Evolutionary conservation across 2,797 vertebrate species (phyloP), one percentile per base, ranked within the genome.

Genomic region (Rhinella marina): DNA sequence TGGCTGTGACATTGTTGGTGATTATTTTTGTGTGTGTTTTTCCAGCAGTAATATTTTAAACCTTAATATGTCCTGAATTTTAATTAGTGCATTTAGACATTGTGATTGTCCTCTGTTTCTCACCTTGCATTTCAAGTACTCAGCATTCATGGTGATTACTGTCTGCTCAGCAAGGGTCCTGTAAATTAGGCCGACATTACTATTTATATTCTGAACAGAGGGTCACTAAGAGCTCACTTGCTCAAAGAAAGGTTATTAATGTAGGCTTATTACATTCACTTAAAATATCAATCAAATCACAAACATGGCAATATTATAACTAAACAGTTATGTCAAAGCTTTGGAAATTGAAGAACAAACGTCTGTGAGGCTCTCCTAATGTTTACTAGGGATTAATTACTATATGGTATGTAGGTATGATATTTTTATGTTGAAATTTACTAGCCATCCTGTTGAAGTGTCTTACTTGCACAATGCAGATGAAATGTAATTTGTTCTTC

Each of bases 201-300:
- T 86, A 86, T 86, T 70, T 70, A 72, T 70, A 86, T 25, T 52
- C 57, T 23, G 48, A 80, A 3, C 21, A 23, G 61, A 61, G 85
- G 61, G 64, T 70, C 77, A 81, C 19, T 54, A 64, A 81, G 52
- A 14, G 11, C 52, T 81, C 54, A 59, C 48, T 61, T 59, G 12
- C 70, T 66, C 11, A 41, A n/a, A 81, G 59, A 80, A 86, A 41
- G 29, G 62, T 86, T 86, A 79, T 79, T 50, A 68, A 86, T 79
- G 57, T 16, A 81, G 19, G 76, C 76, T 72, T 68, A 86, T 86
- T 79, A 68, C 54, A 79, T 68, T 56, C 48, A 80, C 75, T 57
- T 32, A 72, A 59, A 17, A 68, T 81, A 81, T 62, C 54, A 85
- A 85, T 76, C 48, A 76, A 52, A 76, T 48, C 48, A 76, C 41